Base-by-base conservation (phyloP, 1,140 invertebrate species). In the Sinonovacula constricta region DNA sequence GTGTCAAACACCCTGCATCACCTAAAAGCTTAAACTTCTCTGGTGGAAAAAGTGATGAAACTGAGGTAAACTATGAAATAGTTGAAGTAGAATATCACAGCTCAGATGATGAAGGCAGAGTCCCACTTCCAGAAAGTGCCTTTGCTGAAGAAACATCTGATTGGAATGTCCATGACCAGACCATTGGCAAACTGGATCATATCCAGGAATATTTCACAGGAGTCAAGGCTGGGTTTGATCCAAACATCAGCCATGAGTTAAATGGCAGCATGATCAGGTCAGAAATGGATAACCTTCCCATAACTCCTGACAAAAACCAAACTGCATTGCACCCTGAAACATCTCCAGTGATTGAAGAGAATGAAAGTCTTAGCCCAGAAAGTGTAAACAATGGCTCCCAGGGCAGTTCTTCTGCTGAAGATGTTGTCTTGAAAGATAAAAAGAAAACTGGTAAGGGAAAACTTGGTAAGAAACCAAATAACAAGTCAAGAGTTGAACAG, bases 171-270 rank as follows among this genome's bases (percentile, higher is more conserved):
- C 14, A 14, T 24, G 45, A 53, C 31, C 30, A 24, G 53, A 76
- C 60, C 30, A 62, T 53, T 36, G 54, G 36, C 30, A 76, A 76
- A 49, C 62, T 76, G 54, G 72, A 76, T 24, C 39, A 59, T 57
- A 67, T 76, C 51, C 72, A 76, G 0, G 72, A 76, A 59, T 76
- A 57, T 26, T 76, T 76, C 33, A 66, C 62, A 18, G 72, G 72
- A 22, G 22, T 66, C 28, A 51, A 51, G 4, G 26, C 30, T 4
- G 34, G 63, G 15, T 62, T 57, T 31, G 72, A 76, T 45, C 72
- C 72, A n/a, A 59, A 67, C 22, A 76, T 76, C 28, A 36, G 30
- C 28, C 56, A 63, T 45, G 72, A 67, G 18, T 54, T 76, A 18
- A 60, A 76, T 67, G 72, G 72, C 10, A 34, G 22, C 15, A 66